Conservation (phyloP, 30 jellyfish, hydroid and myxozoan species). For the Aurelia aurita region DNA sequence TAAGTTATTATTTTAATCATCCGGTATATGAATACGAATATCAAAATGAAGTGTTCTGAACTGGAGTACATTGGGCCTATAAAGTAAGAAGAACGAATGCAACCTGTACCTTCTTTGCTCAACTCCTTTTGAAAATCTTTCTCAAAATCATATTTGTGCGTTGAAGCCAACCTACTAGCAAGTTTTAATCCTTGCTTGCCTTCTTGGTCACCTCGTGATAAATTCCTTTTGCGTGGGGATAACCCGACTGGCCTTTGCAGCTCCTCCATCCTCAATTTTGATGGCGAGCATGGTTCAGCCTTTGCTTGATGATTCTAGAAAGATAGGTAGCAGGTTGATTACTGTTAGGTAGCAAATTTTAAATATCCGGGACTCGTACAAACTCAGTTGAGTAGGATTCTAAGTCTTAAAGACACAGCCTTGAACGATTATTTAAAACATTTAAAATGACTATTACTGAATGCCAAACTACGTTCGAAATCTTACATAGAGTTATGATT, state of each 20-base stretch:
- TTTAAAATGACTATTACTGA: too few species aligned
- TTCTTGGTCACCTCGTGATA: conserved; percentile 4
- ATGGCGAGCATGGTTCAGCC: not conserved
- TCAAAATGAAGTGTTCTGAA: too few species aligned
- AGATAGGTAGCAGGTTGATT: not conserved
- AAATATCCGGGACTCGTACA: too few species aligned
- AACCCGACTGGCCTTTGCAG: conserved; percentile 32
- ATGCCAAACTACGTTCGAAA: too few species aligned
- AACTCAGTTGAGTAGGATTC: too few species aligned
- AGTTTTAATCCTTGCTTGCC: conserved; percentile 21
- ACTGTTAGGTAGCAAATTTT: too few species aligned
- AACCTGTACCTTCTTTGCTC: conserved; percentile 39
- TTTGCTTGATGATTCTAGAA: not conserved
- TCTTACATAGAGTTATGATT: too few species aligned
- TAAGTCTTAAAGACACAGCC: too few species aligned
- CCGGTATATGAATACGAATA: too few species aligned
- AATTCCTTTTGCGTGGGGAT: conserved; percentile 50
- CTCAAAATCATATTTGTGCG: conserved; percentile 36
- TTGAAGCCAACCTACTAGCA: conserved; percentile 6
- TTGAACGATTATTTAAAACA: too few species aligned
- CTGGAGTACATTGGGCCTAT: not conserved
- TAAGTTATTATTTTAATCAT: too few species aligned
- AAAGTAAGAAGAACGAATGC: not conserved
- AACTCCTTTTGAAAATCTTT: conserved; percentile 55
- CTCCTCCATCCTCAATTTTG: not conserved